Base-by-base conservation (phyloP, 64 coral and sea anemone species). In the Stichodactyla mertensii region DNA sequence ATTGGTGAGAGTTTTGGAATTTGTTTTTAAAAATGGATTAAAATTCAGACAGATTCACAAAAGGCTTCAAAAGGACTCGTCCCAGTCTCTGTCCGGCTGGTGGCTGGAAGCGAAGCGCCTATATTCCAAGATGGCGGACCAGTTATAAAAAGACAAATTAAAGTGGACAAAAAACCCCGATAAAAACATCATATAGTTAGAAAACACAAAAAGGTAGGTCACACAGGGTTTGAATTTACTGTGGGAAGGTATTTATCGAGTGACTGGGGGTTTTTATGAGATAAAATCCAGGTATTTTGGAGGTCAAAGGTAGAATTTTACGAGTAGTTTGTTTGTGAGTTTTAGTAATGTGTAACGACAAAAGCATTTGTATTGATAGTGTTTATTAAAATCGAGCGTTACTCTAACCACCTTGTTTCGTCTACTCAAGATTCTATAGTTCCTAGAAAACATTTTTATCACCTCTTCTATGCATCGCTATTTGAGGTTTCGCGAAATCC, bases 101-200 rank as follows among this genome's bases (percentile, higher is more conserved):
- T 11, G 4, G 36, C 22, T 24, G 78, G 18, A 19, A 81, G 6
- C 78, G 78, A 81, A 81, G 78, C 78, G 78, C 20, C 78, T 20
- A 81, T 80, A 55, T 81, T 81, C 53, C 52, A 81, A 81, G 53
- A 81, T 81, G 78, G 78, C 78, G 78, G 36, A 52, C 9, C 18
- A 53, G 52, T 20, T 52, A 19, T 53, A 2, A 52, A 81, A 81
- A 81, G 78, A 15, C 15, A 6, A 15, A 54, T 2, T 5, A 81
- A 20, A 52, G 23, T 52, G 51, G 15, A 81, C 20, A 52, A 55
- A 54, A 81, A 81, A 55, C 52, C 16, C 52, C 52, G 15, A 12
- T 16, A 54, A 2, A 8, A 74, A 24, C 51, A 81, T 16, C 16
- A 5, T 81, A 55, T 52, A 54, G 52, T 19, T 81, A 81, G 20